A percentile compares a stretch with the other conserved stretches of the same genome.
These are phyloP conservation scores for Cuculus canorus DNA, from an alignment of 2,797 vertebrate species.

Conservation along the genomic window DNA sequence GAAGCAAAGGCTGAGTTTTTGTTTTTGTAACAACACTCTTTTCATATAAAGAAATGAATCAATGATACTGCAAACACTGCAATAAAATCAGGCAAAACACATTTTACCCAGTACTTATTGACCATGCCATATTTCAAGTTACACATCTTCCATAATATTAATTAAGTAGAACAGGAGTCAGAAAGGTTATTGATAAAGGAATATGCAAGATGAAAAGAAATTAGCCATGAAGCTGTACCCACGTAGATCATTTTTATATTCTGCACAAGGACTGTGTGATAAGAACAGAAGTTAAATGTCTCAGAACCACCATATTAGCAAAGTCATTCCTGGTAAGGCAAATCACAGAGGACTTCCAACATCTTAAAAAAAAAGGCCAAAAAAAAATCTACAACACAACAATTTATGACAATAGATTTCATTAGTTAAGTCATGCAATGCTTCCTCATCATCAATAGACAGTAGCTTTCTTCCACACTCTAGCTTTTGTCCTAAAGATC, in stretches of 20 bases:
- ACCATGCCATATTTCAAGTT: background rate
- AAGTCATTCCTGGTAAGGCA: background rate
- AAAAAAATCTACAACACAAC: too few relatives aligned
- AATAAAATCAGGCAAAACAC: background rate
- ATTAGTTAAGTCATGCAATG: background rate
- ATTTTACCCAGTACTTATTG: background rate
- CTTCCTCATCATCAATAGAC: background rate
- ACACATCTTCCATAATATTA: background rate
- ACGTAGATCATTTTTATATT: background rate
- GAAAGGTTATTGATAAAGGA: background rate
- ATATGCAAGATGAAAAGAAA: background rate
- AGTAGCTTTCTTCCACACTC: background rate
- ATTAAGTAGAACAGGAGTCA: background rate
- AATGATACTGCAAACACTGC: background rate
- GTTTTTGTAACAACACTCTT: background rate
- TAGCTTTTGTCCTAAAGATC: background rate
- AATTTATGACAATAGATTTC: background rate
- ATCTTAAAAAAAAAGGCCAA: background rate
- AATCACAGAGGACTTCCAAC: background rate
- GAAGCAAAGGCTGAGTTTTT: background rate
- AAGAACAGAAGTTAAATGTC: background rate
- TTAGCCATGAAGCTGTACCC: background rate
- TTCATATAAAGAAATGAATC: background rate
- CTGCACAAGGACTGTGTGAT: background rate
- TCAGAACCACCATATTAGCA: background rate